Evolutionary conservation across 2,888 invertebrate species (phyloP).

Genomic region (Cantharis nigra): DNA sequence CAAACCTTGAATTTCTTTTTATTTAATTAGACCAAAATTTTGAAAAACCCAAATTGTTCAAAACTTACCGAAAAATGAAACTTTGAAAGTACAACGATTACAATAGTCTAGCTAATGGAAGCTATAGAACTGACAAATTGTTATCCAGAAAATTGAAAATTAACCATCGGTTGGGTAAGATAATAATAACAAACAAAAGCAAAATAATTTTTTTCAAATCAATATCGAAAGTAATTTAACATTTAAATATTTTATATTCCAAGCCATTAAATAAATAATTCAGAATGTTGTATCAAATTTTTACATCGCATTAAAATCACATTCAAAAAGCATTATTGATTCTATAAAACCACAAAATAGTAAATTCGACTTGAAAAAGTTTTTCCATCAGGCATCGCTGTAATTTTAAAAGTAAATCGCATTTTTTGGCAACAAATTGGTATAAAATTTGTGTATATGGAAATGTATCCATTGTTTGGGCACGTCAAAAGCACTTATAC

Average conservation of each 20-base stretch:
- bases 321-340: background rate
- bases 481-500: conserved; percentile 35
- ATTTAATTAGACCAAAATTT: too few species aligned
- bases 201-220: background rate
- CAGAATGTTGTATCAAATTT: background rate
- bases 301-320: background rate
- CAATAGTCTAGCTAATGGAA: background rate
- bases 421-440: background rate
- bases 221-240: background rate
- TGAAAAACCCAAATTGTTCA: background rate
- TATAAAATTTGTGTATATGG: conserved; percentile 23
- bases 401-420: background rate
- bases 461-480: conserved; percentile 29
- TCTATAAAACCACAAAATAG: background rate
- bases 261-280: background rate
- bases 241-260: background rate
- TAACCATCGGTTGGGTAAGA: background rate
- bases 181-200: background rate
- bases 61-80: background rate
- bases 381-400: background rate
- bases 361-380: background rate
- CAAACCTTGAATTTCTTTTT: too few species aligned
- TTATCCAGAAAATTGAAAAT: background rate
- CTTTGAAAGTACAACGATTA: background rate
- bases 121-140: background rate